These are phyloP conservation scores for Theristus sp. DNA, from an alignment of 2,888 invertebrate species.

Conservation along the genomic window DNA sequence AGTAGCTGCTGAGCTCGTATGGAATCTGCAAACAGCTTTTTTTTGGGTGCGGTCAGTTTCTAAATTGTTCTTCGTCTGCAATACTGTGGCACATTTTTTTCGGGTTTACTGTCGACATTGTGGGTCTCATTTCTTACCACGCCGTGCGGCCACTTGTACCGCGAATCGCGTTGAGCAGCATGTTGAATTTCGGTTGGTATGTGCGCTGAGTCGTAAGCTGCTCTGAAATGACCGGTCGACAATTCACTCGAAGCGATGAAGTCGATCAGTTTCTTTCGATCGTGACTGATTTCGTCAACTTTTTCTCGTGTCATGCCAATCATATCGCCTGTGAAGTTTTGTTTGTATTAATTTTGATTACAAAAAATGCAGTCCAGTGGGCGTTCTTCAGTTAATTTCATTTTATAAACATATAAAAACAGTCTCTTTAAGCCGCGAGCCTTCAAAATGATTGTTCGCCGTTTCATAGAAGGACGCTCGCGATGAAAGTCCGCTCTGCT, in stretches of 20 bases:
- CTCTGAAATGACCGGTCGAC: neutral
- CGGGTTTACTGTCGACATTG: too few relatives aligned
- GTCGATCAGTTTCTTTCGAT: neutral
- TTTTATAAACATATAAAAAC: neutral
- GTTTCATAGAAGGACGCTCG: neutral
- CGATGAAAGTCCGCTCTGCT: neutral
- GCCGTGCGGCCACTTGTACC: neutral
- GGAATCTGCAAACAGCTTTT: neutral
- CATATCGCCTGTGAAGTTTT: neutral
- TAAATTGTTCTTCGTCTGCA: too few relatives aligned
- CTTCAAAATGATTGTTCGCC: neutral
- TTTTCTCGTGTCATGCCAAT: neutral
- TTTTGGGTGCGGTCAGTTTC: too few relatives aligned
- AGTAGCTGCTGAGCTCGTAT: neutral
- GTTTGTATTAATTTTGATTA: too few relatives aligned
- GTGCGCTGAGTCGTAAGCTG: neutral
- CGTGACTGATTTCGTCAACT: neutral
- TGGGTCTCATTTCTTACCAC: neutral
- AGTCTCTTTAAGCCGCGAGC: neutral
- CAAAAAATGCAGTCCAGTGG: neutral
- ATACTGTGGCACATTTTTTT: too few relatives aligned
- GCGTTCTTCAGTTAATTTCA: neutral
- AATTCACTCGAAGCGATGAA: neutral
- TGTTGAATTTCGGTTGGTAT: neutral
- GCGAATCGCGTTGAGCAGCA: neutral